Percentiles rank a stretch among this genome's conserved stretches.
phyloP scores from a whole-genome alignment of 2,888 invertebrate genomes.

The Lasioglossum lativentre region DNA sequence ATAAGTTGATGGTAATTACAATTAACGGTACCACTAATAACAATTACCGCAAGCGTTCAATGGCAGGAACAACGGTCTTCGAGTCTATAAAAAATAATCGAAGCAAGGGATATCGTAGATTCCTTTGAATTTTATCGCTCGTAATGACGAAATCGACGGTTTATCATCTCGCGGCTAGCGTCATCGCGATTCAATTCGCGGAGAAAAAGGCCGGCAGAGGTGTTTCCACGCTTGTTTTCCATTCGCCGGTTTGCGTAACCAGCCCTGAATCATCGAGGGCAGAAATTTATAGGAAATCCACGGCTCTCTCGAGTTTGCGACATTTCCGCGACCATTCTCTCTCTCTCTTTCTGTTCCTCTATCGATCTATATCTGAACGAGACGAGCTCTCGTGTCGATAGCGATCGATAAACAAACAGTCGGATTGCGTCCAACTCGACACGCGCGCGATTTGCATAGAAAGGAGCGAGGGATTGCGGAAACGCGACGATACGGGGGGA shows the following conservation, averaged over 20 bases:
- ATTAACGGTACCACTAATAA: too few species aligned
- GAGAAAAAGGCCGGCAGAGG: constrained; percentile 1
- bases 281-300: constrained; percentile 52
- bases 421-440: constrained; percentile 35
- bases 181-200: constrained; percentile 13
- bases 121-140: background rate
- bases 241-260: constrained; percentile 35
- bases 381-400: constrained; percentile 52
- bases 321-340: constrained; percentile 36
- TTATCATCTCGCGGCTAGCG: constrained; percentile 33
- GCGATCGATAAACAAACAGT: constrained; percentile 52
- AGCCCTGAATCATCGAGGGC: constrained; percentile 53
- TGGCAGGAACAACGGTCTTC: background rate
- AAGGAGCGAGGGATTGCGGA: constrained; percentile 60
- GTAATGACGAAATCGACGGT: constrained; percentile 28
- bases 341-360: background rate
- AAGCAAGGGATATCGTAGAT: background rate
- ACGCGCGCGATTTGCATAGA: constrained; percentile 60
- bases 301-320: constrained; percentile 58
- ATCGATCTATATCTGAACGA: constrained; percentile 49
- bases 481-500: constrained; percentile 33
- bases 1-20: background rate
- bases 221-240: constrained; percentile 25
- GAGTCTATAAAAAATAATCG: background rate
- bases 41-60: background rate